Conservation (phyloP, 2,888 invertebrate species). For the Noctua fimbriata region DNA sequence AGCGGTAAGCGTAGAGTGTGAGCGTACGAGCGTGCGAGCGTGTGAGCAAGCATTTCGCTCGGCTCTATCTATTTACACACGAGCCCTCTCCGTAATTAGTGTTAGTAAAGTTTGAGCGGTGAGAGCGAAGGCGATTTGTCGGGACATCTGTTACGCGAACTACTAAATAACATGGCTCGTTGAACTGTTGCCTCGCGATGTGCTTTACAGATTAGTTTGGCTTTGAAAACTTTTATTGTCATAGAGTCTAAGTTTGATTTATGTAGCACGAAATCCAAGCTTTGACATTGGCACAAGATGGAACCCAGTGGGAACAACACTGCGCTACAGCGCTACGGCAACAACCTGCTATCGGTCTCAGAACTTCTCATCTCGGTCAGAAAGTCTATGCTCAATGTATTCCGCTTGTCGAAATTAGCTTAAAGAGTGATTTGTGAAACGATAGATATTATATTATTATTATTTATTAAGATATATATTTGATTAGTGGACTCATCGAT, state of each 20-base stretch:
- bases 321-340: not conserved
- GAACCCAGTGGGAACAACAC: too few species aligned
- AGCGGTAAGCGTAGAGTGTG: not conserved
- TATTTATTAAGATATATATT: conserved; percentile 35
- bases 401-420: conserved; percentile 2
- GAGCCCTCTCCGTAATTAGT: conserved; percentile 25
- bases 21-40: too few species aligned
- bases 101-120: conserved; percentile 37
- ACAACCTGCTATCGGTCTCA: not conserved
- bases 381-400: not conserved
- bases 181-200: not conserved
- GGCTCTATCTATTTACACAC: conserved; percentile 19
- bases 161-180: conserved; percentile 14
- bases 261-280: not conserved
- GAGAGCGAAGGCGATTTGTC: conserved; percentile 31
- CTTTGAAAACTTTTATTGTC: conserved; percentile 11
- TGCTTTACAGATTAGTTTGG: not conserved
- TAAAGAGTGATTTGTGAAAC: conserved; percentile 29
- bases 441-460: not conserved
- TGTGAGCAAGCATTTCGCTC: conserved; percentile 3
- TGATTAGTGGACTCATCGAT: conserved; percentile 23
- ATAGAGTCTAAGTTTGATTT: not conserved
- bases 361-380: not conserved
- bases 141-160: conserved; percentile 13
- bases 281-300: not conserved